Evolutionary conservation across 2,888 invertebrate species (phyloP), one percentile per base, ranked within the genome.

Genomic region (Lycaena phlaeas): DNA sequence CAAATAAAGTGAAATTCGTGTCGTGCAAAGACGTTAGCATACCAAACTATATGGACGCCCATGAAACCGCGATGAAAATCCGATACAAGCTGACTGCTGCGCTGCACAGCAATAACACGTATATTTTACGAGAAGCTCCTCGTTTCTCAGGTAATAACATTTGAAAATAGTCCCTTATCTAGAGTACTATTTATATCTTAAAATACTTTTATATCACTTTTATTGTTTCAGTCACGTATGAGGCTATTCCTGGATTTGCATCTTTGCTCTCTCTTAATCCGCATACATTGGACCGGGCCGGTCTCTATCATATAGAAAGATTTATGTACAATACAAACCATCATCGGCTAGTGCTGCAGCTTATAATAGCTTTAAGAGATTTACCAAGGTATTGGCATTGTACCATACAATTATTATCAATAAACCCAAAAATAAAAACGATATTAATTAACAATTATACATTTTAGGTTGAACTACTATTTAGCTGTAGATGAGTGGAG

Each of bases 401-500:
- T n/a, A n/a, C n/a, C n/a, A n/a, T 17, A n/a, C 11, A 38, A 15
- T 22, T 17, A 27, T 9, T 12, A 28, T 10, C n/a, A 14, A 14
- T 29, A 29, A 11, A 36, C 1, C 9, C 1, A 4, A 31, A n/a
- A n/a, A n/a, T n/a, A n/a, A n/a, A 26, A 15, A 14, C 4, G 28
- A 22, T 9, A 27, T 41, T 27, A 28, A n/a, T 18, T 36, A 30
- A 17, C 15, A 31, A 17, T 44, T 31, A 11, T 10, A 7, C 3
- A 36, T 69, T 70, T 40, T 57, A 86, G 86, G 53, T 63, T 88
- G 36, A 84, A 87, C 44, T 88, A 82, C 59, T 87, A 87, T 56
- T 61, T 86, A 49, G 76, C 86, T 18, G 86, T 78, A 7, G 88
- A 88, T 45, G 78, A 79, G 56, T 88, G 87, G 86, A 71, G 88